Percentiles rank a stretch among this genome's conserved stretches.
phyloP scores from a whole-genome alignment of 1,140 invertebrate species.

The Bombus vancouverensis region DNA sequence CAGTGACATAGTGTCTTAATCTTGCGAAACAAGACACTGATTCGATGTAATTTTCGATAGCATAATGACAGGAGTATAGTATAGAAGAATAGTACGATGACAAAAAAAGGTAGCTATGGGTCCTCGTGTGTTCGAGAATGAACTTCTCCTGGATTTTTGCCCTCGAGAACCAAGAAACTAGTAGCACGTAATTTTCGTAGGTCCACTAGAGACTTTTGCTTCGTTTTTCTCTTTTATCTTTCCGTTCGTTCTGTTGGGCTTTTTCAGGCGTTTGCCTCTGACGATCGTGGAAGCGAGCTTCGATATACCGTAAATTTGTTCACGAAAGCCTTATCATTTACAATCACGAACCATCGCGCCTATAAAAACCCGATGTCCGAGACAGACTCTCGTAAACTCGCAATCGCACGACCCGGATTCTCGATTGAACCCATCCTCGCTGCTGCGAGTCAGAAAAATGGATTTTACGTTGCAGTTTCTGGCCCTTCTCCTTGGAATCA shows the following conservation, averaged over 20 bases:
- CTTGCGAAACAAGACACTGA: too few relatives aligned
- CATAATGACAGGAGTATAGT: too few relatives aligned
- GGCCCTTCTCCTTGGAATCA: too few relatives aligned
- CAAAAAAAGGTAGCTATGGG: not conserved
- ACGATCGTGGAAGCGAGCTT: constrained; percentile 16
- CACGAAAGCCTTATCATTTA: constrained; percentile 24
- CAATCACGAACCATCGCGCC: constrained; percentile 28
- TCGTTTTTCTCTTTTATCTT: not conserved
- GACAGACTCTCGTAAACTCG: constrained; percentile 45
- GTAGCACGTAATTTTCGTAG: constrained; percentile 1
- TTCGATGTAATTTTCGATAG: too few relatives aligned
- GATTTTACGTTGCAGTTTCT: constrained; percentile 9
- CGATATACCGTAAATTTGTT: constrained; percentile 41
- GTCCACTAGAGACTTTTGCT: not conserved
- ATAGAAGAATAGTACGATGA: too few relatives aligned
- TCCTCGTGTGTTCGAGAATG: not conserved
- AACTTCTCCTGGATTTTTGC: not conserved
- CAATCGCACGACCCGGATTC: not conserved
- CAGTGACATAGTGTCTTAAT: too few relatives aligned
- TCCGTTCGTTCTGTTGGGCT: not conserved
- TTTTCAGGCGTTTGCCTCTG: not conserved
- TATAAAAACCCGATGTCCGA: constrained; percentile 37
- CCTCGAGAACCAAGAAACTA: not conserved
- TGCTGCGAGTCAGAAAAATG: not conserved
- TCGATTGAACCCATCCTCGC: constrained; percentile 29